These are phyloP conservation scores for Halichoeres trimaculatus DNA, from an alignment of 2,113 vertebrate genomes.

Conservation along the genomic window DNA sequence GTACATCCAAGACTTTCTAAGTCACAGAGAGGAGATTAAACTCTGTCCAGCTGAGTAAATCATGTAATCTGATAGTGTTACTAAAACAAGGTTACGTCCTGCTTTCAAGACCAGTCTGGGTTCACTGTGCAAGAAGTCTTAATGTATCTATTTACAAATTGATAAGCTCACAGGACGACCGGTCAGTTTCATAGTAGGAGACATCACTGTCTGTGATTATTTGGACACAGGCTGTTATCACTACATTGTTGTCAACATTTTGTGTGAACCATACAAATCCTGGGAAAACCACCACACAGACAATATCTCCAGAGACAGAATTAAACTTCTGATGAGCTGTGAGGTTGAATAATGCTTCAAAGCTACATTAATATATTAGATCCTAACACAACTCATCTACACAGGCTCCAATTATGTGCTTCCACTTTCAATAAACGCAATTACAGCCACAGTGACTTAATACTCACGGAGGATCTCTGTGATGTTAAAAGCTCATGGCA, in stretches of 20 bases:
- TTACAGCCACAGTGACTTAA: constrained; percentile 23
- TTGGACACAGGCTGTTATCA: too few species aligned
- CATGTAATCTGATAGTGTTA: constrained; percentile 51
- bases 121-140: not conserved
- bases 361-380: constrained; percentile 2
- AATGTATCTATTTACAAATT: constrained; percentile 16
- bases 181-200: not conserved
- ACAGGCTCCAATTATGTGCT: not conserved
- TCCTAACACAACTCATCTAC: not conserved
- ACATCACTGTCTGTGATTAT: not conserved
- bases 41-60: constrained; percentile 44
- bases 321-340: constrained; percentile 39
- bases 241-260: not conserved
- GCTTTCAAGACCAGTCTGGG: constrained; percentile 35
- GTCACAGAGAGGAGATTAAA: constrained; percentile 57
- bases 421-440: constrained; percentile 21
- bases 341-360: constrained; percentile 22
- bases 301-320: constrained; percentile 15
- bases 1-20: constrained; percentile 21
- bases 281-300: not conserved
- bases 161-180: not conserved
- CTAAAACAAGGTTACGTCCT: constrained; percentile 40
- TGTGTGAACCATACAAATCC: not conserved
- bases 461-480: constrained; percentile 11
- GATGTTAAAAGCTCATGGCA: constrained; percentile 1